Conservation (phyloP, 2,797 vertebrate genomes). For the Pangasius sanitwongsei region DNA sequence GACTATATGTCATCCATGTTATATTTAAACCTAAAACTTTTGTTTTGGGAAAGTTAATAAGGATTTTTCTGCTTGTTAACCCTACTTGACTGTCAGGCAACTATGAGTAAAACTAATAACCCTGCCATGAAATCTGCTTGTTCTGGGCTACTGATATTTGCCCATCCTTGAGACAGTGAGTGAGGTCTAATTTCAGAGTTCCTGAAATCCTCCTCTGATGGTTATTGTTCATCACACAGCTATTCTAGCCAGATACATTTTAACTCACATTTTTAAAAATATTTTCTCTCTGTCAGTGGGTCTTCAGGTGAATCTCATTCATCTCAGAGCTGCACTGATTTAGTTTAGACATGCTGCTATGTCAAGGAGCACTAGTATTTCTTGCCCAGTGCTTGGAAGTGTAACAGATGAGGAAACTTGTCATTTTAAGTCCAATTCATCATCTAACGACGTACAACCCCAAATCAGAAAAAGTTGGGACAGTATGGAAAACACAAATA, state of each 20-base stretch:
- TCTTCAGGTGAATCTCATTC: not conserved
- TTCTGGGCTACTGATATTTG: not conserved
- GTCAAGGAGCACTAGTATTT: not conserved
- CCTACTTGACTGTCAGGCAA: not conserved
- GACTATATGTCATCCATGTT: too few relatives aligned
- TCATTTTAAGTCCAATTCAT: not conserved
- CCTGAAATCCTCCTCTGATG: not conserved
- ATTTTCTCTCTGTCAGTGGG: not conserved
- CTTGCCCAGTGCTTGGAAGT: not conserved
- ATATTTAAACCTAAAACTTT: not conserved
- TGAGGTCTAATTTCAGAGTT: conserved; percentile 15
- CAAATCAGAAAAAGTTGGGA: too few relatives aligned
- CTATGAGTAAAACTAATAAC: not conserved
- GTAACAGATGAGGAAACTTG: not conserved
- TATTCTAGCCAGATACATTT: not conserved
- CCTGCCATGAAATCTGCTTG: not conserved
- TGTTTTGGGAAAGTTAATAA: not conserved
- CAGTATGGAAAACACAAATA: too few relatives aligned
- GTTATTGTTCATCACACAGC: not conserved
- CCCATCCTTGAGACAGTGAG: not conserved
- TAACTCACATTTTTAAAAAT: not conserved
- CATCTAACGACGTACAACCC: not conserved
- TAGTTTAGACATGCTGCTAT: not conserved
- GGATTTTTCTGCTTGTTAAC: not conserved
- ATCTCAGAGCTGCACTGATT: not conserved